phyloP scores from a whole-genome alignment of 92 coral and sea anemone species.

The Zoanthus sociatus region DNA sequence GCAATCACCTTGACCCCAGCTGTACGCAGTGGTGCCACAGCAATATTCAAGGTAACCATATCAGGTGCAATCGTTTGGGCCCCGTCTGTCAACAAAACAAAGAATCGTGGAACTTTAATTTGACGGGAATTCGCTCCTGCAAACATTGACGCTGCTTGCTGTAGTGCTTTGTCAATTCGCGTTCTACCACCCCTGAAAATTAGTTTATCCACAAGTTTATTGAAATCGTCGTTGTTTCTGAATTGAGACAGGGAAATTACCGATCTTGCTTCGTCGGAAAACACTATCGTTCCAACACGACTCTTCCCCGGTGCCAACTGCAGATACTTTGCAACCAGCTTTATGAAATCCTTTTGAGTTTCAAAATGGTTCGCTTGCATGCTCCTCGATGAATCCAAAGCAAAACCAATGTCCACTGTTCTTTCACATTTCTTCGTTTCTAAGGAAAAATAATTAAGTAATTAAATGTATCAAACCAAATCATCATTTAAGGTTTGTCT shows the following conservation, averaged over 20 bases:
- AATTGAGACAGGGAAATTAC: constrained; percentile 31
- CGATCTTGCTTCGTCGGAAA: constrained; percentile 35
- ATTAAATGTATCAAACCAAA: neutral
- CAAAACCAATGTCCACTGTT: constrained; percentile 30
- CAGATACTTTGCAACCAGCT: neutral
- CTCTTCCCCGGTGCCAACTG: constrained; percentile 5
- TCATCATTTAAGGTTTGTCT: too few relatives aligned
- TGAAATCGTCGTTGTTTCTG: constrained; percentile 26
- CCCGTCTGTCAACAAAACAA: constrained; percentile 29
- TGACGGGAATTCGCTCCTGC: neutral
- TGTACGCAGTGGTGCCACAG: constrained; percentile 24
- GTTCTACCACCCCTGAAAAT: constrained; percentile 33
- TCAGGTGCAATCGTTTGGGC: constrained; percentile 34
- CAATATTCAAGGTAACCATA: constrained; percentile 29
- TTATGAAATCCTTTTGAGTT: constrained; percentile 32
- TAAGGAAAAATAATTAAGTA: neutral
- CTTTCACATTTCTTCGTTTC: constrained; percentile 26
- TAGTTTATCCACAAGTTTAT: neutral
- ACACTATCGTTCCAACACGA: constrained; percentile 28
- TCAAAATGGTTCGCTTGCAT: constrained; percentile 26
- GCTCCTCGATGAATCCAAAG: constrained; percentile 35
- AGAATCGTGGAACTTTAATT: neutral
- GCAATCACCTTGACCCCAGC: constrained; percentile 33
- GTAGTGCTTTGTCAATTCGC: constrained; percentile 42
- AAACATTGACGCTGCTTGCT: constrained; percentile 11